phyloP scores from a whole-genome alignment of 2,113 vertebrate species.

The Tinamus guttatus region DNA sequence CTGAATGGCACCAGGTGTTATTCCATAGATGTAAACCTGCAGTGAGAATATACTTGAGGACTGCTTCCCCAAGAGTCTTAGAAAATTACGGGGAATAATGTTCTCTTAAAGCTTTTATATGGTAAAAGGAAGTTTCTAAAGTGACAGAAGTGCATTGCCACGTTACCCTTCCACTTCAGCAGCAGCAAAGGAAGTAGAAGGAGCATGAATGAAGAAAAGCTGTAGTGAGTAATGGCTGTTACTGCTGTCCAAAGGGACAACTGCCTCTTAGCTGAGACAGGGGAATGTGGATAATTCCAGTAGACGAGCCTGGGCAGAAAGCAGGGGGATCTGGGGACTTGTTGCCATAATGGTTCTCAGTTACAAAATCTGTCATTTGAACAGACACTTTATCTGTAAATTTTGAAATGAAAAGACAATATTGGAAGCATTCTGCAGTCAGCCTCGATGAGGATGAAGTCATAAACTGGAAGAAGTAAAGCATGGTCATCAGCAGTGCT shows the following conservation, averaged over 20 bases:
- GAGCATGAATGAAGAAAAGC: neutral
- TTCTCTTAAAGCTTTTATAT: neutral
- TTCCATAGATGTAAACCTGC: neutral
- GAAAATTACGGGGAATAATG: neutral
- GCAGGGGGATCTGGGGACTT: neutral
- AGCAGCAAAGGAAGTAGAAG: neutral
- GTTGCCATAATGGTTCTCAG: neutral
- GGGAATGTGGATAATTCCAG: neutral
- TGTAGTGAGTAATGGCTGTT: neutral
- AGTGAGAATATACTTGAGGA: neutral
- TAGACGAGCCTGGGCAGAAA: neutral
- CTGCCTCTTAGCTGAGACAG: neutral
- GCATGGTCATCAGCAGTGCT: neutral
- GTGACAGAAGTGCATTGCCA: neutral
- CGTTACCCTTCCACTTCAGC: neutral
- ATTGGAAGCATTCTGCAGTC: neutral
- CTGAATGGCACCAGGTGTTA: neutral
- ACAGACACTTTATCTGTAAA: neutral
- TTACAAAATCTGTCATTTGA: neutral
- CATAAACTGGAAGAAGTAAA: rapidly evolving
- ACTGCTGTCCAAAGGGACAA: neutral
- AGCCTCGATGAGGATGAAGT: neutral
- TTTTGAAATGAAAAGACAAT: neutral
- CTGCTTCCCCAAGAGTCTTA: neutral
- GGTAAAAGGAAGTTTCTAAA: neutral